These are phyloP conservation scores for Aegithalos caudatus DNA, from an alignment of 2,113 vertebrate species.

Conservation along the genomic window DNA sequence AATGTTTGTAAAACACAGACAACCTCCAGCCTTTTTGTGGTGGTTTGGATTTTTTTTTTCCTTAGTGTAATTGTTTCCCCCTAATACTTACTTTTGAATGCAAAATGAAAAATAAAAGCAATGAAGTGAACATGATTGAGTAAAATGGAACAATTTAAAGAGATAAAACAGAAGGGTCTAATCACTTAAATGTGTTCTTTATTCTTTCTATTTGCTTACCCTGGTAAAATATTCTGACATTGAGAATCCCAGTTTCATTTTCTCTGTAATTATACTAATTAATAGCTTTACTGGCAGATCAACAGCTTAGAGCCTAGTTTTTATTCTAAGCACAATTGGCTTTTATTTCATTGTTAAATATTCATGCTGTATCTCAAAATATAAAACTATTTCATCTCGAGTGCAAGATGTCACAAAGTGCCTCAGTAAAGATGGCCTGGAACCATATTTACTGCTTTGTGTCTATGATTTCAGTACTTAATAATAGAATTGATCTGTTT, in stretches of 20 bases:
- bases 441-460: not conserved
- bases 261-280: not conserved
- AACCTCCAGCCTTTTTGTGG: fast-evolving
- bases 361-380: not conserved
- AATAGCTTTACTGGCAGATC: not conserved
- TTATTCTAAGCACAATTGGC: not conserved
- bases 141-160: not conserved
- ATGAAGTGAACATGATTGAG: not conserved
- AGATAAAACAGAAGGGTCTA: not conserved
- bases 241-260: not conserved
- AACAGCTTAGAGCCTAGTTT: not conserved
- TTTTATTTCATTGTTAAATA: not conserved
- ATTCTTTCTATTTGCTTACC: not conserved
- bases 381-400: not conserved
- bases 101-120: not conserved
- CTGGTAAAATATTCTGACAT: not conserved
- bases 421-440: not conserved
- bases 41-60: not conserved
- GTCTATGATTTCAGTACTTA: not conserved
- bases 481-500: not conserved
- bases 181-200: not conserved
- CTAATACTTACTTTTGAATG: not conserved
- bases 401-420: not conserved
- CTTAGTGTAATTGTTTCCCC: not conserved
- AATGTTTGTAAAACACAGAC: not conserved